A percentile compares a stretch with the other conserved stretches of the same genome.
Conservation (phyloP, 2,888 invertebrate species). For the Lycocerus yunnanus region DNA sequence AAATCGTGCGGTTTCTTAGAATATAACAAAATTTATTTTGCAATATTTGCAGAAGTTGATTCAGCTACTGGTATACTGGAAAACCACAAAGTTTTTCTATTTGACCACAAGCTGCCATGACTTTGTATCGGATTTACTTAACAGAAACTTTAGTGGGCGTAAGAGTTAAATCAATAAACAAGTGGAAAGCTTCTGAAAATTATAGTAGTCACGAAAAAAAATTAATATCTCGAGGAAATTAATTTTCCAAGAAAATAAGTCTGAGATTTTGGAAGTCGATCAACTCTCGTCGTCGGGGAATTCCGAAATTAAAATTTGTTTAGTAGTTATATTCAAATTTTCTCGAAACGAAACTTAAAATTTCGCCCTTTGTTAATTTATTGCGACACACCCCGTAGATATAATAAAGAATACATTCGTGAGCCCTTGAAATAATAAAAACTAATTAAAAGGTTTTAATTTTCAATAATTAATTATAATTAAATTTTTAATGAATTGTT, state of each 20-base stretch:
- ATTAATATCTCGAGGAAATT: background rate
- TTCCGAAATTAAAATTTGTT: too few species aligned
- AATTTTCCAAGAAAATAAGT: background rate
- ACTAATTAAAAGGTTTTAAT: background rate
- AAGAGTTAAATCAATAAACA: background rate
- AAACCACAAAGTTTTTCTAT: background rate
- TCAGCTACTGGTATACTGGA: background rate
- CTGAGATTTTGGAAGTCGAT: background rate
- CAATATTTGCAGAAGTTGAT: background rate
- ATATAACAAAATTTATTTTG: background rate
- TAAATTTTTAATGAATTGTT: background rate
- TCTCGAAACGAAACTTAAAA: background rate
- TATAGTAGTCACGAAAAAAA: background rate
- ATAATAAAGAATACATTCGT: background rate
- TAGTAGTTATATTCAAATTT: too few species aligned
- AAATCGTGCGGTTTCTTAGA: background rate
- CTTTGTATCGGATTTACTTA: background rate
- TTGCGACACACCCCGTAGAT: background rate
- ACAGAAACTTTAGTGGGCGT: background rate
- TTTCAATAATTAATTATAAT: background rate
- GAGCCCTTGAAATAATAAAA: background rate
- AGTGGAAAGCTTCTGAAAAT: background rate
- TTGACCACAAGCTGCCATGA: background rate
- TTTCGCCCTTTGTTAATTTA: background rate
- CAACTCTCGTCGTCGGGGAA: background rate